A percentile compares a stretch with the other conserved stretches of the same genome.
phyloP scores from a whole-genome alignment of 2,888 invertebrate species.

The Adineta ricciae region DNA sequence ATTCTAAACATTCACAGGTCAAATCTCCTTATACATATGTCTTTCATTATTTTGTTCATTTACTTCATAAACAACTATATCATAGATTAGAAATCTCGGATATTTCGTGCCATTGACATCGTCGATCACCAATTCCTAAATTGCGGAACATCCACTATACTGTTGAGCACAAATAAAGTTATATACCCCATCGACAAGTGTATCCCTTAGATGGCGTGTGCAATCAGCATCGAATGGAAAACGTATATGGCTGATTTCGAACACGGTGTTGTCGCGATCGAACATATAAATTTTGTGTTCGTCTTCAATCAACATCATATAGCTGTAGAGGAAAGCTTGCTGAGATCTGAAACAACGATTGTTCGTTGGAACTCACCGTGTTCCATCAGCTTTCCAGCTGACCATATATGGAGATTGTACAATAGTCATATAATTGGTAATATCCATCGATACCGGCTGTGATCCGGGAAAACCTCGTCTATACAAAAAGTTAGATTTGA shows the following conservation, averaged over 20 bases:
- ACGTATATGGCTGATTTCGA: conserved; percentile 65
- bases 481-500: not conserved
- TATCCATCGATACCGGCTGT: conserved; percentile 93
- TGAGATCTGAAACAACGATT: conserved; percentile 11
- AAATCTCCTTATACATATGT: not conserved
- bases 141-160: conserved; percentile 37
- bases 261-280: conserved; percentile 86
- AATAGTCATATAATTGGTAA: conserved; percentile 65
- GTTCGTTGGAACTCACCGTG: conserved; percentile 57
- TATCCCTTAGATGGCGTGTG: conserved; percentile 63
- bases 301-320: conserved; percentile 87
- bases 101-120: conserved; percentile 62
- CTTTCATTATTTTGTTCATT: conserved; percentile 26
- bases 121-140: conserved; percentile 90
- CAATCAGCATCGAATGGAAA: conserved; percentile 70
- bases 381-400: conserved; percentile 99
- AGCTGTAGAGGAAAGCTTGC: conserved; percentile 55
- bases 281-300: conserved; percentile 76
- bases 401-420: conserved; percentile 76
- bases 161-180: not conserved
- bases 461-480: conserved; percentile 75
- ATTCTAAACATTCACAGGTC: conserved; percentile 48
- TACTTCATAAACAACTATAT: conserved; percentile 71
- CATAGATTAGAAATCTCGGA: conserved; percentile 85
- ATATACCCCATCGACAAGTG: conserved; percentile 80